Evolutionary conservation across 2,113 vertebrate species (phyloP).

Genomic region (Gambusia holbrooki): DNA sequence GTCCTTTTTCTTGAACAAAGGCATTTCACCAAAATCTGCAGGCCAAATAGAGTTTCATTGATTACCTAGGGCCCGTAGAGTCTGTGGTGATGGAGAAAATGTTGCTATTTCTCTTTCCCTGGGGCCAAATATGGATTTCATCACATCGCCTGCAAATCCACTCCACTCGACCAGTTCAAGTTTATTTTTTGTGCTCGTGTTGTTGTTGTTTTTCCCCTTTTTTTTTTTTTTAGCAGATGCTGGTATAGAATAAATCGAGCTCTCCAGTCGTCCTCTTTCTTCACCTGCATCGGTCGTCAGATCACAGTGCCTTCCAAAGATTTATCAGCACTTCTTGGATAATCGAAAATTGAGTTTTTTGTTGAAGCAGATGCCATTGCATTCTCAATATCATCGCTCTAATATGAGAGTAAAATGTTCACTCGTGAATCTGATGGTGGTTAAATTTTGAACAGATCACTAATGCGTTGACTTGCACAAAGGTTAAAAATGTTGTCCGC

Average conservation of each 20-base stretch:
- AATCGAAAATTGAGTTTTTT: neutral
- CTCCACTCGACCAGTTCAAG: neutral
- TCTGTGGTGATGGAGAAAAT: conserved; percentile 12
- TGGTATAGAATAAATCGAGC: neutral
- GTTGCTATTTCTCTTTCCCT: neutral
- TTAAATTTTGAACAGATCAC: neutral
- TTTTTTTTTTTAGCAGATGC: neutral
- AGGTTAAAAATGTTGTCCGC: neutral
- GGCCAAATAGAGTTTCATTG: conserved; percentile 2
- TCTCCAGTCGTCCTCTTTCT: neutral
- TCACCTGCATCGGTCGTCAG: neutral
- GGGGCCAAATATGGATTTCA: conserved; percentile 8
- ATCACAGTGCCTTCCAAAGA: too few relatives aligned
- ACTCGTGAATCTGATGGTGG: too few relatives aligned
- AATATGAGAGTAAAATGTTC: neutral
- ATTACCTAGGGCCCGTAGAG: too few relatives aligned
- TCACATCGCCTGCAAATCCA: neutral
- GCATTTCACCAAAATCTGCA: neutral
- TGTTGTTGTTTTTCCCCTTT: neutral
- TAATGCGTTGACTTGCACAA: neutral
- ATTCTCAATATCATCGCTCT: neutral
- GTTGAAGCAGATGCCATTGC: neutral
- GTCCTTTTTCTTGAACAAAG: neutral
- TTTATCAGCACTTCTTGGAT: too few relatives aligned
- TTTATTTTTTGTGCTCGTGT: neutral